Conservation (phyloP, 1,140 invertebrate genomes). For the Drosophila carrolli region DNA sequence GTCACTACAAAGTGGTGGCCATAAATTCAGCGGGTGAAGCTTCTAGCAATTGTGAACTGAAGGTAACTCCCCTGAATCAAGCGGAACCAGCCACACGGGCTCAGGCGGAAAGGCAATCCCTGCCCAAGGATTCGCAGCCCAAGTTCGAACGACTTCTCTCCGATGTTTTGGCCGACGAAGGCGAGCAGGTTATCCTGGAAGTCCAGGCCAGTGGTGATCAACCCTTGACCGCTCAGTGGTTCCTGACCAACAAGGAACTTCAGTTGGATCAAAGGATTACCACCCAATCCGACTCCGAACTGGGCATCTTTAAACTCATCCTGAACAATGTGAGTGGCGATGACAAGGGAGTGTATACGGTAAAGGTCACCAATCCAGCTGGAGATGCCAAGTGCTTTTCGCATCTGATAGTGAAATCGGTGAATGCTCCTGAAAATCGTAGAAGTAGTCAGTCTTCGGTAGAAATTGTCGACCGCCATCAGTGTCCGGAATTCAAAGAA, state of each 20-base stretch:
- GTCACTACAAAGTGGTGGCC: conserved; percentile 92
- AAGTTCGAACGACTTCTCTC: conserved; percentile 90
- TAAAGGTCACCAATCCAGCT: conserved; percentile 89
- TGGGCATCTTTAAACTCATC: conserved; percentile 87
- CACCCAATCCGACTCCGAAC: conserved; percentile 84
- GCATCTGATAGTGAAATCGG: conserved; percentile 89
- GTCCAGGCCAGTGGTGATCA: conserved; percentile 90
- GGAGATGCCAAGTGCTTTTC: conserved; percentile 94
- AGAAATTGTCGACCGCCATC: conserved; percentile 86
- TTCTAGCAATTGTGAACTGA: conserved; percentile 89
- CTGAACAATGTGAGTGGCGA: conserved; percentile 87
- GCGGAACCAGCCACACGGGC: conserved; percentile 73
- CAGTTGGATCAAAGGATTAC: conserved; percentile 85
- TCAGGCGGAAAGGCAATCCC: conserved; percentile 73
- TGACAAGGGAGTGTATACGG: conserved; percentile 91
- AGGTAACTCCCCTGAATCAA: conserved; percentile 84
- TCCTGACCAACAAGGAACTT: conserved; percentile 89
- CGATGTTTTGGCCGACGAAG: conserved; percentile 88
- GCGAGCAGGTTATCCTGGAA: conserved; percentile 90
- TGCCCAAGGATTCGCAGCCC: conserved; percentile 85
- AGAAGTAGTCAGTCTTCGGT: conserved; percentile 75
- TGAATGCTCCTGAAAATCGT: conserved; percentile 78
- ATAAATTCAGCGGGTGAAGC: conserved; percentile 92
- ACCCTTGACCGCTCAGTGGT: conserved; percentile 90
- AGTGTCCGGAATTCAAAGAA: conserved; percentile 89